These are phyloP conservation scores for Discoglossus pictus DNA, from an alignment of 2,797 vertebrate species.

Conservation along the genomic window DNA sequence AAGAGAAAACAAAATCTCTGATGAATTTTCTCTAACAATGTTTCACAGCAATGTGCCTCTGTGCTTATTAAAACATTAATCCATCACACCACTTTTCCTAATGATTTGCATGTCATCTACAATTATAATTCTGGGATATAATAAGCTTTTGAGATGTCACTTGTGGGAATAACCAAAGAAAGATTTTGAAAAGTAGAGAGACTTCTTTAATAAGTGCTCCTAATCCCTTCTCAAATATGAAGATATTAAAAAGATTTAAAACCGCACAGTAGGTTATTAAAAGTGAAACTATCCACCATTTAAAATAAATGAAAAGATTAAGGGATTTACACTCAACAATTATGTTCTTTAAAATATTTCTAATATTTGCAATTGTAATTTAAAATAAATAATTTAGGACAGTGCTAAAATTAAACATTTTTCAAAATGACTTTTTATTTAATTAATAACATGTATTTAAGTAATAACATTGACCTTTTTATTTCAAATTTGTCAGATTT, in stretches of 20 bases:
- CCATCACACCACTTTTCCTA: not conserved
- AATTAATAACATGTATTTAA: too few relatives aligned
- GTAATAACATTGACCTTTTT: too few relatives aligned
- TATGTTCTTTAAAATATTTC: not conserved
- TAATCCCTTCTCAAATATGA: slow-evolving; percentile 41
- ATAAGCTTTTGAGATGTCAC: slow-evolving; percentile 34
- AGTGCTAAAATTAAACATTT: too few relatives aligned
- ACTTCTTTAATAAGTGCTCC: slow-evolving; percentile 30
- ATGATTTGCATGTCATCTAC: slow-evolving; percentile 27
- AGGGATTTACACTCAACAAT: slow-evolving; percentile 15
- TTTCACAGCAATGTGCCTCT: not conserved
- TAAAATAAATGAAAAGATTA: slow-evolving; percentile 21
- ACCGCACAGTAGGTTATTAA: slow-evolving; percentile 28
- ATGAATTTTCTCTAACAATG: too few relatives aligned
- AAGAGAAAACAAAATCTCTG: too few relatives aligned
- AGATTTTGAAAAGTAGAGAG: slow-evolving; percentile 20
- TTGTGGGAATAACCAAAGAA: slow-evolving; percentile 30
- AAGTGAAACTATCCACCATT: slow-evolving; percentile 22
- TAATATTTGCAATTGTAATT: not conserved
- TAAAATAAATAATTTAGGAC: not conserved
- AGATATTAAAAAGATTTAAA: slow-evolving; percentile 31
- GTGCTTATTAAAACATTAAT: slow-evolving; percentile 5
- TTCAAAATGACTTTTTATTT: too few relatives aligned
- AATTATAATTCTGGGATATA: slow-evolving; percentile 28
- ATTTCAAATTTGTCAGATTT: too few relatives aligned